These are phyloP conservation scores for Coturnix japonica DNA, from an alignment of 2,113 vertebrate species.

Conservation along the genomic window DNA sequence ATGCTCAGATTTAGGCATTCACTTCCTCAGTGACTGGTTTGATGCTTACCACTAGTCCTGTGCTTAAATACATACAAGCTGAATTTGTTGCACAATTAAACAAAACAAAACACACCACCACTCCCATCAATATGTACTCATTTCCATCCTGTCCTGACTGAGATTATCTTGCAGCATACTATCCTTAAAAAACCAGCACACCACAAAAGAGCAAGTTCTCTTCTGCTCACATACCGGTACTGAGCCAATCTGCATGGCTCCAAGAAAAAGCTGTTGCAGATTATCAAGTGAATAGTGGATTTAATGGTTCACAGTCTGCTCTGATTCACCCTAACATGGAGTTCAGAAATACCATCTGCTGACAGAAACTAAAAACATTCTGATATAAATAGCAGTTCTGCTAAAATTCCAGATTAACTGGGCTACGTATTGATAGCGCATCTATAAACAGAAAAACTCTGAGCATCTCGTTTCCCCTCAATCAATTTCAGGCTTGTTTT, in stretches of 20 bases:
- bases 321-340: not conserved
- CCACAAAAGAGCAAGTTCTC: not conserved
- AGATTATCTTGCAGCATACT: not conserved
- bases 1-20: not conserved
- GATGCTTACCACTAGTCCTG: not conserved
- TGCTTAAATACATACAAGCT: accelerated
- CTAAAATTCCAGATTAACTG: not conserved
- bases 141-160: not conserved
- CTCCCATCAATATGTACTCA: accelerated
- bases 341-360: constrained; percentile 51
- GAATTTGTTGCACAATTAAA: not conserved
- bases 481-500: not conserved
- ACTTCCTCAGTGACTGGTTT: not conserved
- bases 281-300: not conserved
- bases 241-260: not conserved
- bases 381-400: not conserved
- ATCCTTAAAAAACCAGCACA: not conserved
- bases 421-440: not conserved
- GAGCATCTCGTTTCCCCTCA: not conserved
- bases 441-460: not conserved
- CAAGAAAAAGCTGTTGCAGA: not conserved
- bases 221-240: not conserved
- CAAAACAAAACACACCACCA: not conserved
- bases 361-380: constrained; percentile 11
- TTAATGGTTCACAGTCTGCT: not conserved